A percentile compares a stretch with the other conserved stretches of the same genome.
These are phyloP conservation scores for Gallinago solitaria DNA, from an alignment of 2,797 vertebrate species.

Conservation along the genomic window DNA sequence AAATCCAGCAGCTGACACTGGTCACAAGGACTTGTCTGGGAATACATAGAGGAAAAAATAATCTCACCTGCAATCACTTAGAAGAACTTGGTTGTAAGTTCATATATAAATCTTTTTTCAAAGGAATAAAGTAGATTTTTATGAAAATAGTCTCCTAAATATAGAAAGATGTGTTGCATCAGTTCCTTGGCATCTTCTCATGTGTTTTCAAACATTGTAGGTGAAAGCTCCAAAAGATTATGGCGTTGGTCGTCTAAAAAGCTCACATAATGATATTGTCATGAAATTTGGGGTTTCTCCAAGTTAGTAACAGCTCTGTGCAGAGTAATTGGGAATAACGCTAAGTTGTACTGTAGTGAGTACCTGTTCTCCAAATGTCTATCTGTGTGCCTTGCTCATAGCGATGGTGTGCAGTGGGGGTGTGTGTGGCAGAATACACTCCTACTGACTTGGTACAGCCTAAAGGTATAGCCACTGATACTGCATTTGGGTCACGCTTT, in stretches of 20 bases:
- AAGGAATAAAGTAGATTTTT: background rate
- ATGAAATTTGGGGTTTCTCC: background rate
- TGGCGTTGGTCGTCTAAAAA: background rate
- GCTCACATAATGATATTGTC: background rate
- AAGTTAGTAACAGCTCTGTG: background rate
- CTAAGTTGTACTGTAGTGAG: background rate
- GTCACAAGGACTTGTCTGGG: background rate
- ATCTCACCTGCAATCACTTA: background rate
- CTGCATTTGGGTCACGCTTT: background rate
- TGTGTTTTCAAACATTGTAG: background rate
- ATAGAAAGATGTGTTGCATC: background rate
- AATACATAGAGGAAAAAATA: background rate
- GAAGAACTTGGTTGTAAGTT: background rate
- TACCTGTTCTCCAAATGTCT: rapidly evolving
- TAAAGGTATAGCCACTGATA: background rate
- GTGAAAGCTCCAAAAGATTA: background rate
- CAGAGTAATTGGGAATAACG: background rate
- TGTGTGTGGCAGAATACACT: background rate
- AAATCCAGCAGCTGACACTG: background rate
- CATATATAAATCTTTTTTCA: background rate
- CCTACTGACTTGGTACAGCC: background rate
- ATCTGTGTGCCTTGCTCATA: rapidly evolving
- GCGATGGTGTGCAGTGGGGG: background rate
- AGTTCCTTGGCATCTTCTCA: background rate
- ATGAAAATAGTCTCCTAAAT: background rate